phyloP scores from a whole-genome alignment of 2,888 invertebrate species.

The Scrobipalpa costella region DNA sequence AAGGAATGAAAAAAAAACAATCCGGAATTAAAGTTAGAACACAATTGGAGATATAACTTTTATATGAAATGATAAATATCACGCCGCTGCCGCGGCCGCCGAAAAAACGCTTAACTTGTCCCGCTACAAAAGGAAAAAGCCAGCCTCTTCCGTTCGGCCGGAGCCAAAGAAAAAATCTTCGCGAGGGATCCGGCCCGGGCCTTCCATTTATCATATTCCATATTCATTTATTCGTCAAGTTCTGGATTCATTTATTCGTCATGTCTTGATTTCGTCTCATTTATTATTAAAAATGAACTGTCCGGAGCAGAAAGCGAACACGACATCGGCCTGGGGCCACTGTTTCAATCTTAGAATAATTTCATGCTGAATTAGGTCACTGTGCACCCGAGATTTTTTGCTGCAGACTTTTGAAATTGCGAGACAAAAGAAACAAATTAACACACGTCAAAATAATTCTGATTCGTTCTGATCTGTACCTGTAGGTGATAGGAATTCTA shows the following conservation, averaged over 20 bases:
- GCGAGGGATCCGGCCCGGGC: constrained; percentile 73
- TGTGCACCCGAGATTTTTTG: constrained; percentile 44
- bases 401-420: constrained; percentile 34
- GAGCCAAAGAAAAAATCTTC: constrained; percentile 79
- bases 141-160: constrained; percentile 80
- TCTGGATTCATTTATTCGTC: constrained; percentile 83
- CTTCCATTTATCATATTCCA: constrained; percentile 81
- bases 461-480: neutral
- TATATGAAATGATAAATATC: constrained; percentile 79
- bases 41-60: constrained; percentile 70
- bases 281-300: constrained; percentile 83
- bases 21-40: constrained; percentile 60
- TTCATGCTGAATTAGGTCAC: constrained; percentile 64
- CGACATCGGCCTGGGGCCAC: constrained; percentile 71
- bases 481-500: neutral
- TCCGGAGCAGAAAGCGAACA: constrained; percentile 73
- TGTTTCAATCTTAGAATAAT: constrained; percentile 78
- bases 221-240: constrained; percentile 82
- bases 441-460: neutral
- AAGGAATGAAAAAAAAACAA: constrained; percentile 34
- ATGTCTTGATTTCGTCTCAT: constrained; percentile 82
- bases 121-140: constrained; percentile 80
- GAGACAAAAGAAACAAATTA: constrained; percentile 27
- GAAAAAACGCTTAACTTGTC: constrained; percentile 81
- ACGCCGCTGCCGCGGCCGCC: constrained; percentile 65